Percentiles rank a stretch among this genome's conserved stretches.
These are phyloP conservation scores for Diarsia rubi DNA, from an alignment of 2,888 invertebrate species.

Conservation along the genomic window DNA sequence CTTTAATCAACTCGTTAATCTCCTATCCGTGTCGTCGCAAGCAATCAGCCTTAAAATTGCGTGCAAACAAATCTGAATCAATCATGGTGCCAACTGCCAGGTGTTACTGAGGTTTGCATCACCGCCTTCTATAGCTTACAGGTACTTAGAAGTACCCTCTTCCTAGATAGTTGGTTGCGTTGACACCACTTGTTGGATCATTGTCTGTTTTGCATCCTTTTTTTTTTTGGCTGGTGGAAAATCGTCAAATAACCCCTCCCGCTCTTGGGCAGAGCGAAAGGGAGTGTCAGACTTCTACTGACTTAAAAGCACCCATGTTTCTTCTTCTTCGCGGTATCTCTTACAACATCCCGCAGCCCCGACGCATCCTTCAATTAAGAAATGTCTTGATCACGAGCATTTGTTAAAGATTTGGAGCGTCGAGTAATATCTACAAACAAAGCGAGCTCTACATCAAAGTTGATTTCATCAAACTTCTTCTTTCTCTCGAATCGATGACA, in stretches of 20 bases:
- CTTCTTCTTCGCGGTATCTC: too few species aligned
- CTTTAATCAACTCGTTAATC: constrained; percentile 68
- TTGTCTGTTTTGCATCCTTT: constrained; percentile 42
- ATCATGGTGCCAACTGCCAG: constrained; percentile 51
- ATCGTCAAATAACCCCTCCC: too few species aligned
- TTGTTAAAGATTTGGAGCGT: not conserved
- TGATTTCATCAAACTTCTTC: not conserved
- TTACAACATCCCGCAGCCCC: too few species aligned
- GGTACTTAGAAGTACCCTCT: too few species aligned
- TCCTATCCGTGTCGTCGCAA: constrained; percentile 61
- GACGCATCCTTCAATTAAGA: constrained; percentile 32
- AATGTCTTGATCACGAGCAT: not conserved
- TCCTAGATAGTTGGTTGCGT: constrained; percentile 19
- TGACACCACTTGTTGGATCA: constrained; percentile 24
- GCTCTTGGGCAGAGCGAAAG: too few species aligned
- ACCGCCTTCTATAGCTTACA: constrained; percentile 9
- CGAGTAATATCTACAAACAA: not conserved
- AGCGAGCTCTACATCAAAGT: not conserved
- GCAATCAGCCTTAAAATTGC: constrained; percentile 68
- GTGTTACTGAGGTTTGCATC: constrained; percentile 29
- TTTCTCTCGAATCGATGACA: too few species aligned
- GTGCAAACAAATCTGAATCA: constrained; percentile 68
- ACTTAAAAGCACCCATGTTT: too few species aligned
- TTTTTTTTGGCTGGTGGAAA: too few species aligned
- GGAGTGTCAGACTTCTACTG: too few species aligned